Evolutionary conservation across 1,140 invertebrate species (phyloP).

Genomic region (Galendromus occidentalis): DNA sequence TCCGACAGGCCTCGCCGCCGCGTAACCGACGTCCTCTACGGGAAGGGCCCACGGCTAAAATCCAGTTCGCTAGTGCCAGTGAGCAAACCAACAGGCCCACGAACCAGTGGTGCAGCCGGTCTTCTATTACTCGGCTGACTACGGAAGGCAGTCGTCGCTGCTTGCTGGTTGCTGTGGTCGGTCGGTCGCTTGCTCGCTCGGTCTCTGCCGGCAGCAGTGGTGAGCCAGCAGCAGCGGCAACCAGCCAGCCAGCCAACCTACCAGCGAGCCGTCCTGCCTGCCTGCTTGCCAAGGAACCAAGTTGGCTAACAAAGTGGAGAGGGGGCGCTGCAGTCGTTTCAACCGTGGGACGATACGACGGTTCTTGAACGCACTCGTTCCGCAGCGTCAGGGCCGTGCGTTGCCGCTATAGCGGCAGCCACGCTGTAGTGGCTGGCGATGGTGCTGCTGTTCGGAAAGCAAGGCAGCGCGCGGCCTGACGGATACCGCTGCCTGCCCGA

Average conservation of each 20-base stretch:
- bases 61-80: neutral
- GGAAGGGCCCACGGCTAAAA: neutral
- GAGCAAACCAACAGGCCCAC: neutral
- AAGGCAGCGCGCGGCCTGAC: neutral
- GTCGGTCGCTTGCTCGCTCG: neutral
- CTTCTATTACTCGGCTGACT: neutral
- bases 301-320: conserved; percentile 6
- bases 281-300: neutral
- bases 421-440: neutral
- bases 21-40: neutral
- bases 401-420: too few relatives aligned
- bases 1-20: neutral
- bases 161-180: neutral
- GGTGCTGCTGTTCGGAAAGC: neutral
- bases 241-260: neutral
- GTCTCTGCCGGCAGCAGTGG: neutral
- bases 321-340: conserved; percentile 8
- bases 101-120: neutral
- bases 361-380: neutral
- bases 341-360: conserved; percentile 3
- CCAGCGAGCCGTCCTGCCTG: neutral
- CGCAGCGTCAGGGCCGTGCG: neutral
- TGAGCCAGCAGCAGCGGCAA: neutral
- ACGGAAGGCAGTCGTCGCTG: neutral
- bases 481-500: neutral